Conservation (phyloP, 30 jellyfish, hydroid and myxozoan species). For the Phacellophora camtschatica region DNA sequence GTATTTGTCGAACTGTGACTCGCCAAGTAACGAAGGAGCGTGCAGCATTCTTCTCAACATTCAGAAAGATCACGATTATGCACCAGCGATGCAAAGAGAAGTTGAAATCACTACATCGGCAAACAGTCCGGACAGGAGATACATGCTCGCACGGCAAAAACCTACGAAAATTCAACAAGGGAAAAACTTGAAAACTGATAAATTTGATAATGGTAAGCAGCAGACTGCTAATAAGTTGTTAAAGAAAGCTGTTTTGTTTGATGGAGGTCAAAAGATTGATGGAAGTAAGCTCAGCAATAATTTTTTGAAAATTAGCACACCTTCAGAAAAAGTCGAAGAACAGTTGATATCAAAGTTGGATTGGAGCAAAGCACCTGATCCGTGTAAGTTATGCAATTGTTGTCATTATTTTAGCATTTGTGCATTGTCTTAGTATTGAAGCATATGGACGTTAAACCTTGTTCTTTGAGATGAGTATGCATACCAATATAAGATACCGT, state of each 20-base stretch:
- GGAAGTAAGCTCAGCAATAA: background rate
- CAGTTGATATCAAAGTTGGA: slow-evolving; percentile 18
- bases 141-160: background rate
- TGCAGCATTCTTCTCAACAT: slow-evolving; percentile 4
- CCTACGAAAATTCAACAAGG: background rate
- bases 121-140: slow-evolving; percentile 9
- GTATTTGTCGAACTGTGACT: background rate
- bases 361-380: slow-evolving; percentile 18
- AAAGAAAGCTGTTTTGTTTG: background rate
- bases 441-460: too few species aligned
- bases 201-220: background rate
- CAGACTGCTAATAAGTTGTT: slow-evolving; percentile 21
- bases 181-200: background rate
- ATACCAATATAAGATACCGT: too few species aligned
- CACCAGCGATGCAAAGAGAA: slow-evolving; percentile 53
- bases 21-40: background rate
- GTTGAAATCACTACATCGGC: slow-evolving; percentile 36
- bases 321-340: slow-evolving; percentile 40
- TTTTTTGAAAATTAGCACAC: slow-evolving; percentile 11
- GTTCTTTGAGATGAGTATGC: too few species aligned
- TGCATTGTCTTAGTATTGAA: too few species aligned
- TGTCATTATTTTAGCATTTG: background rate
- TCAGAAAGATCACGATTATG: slow-evolving; percentile 49
- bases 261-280: background rate
- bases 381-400: slow-evolving; percentile 9